Base-by-base conservation (phyloP, 2,888 invertebrate species). In the Ditula angustiorana region DNA sequence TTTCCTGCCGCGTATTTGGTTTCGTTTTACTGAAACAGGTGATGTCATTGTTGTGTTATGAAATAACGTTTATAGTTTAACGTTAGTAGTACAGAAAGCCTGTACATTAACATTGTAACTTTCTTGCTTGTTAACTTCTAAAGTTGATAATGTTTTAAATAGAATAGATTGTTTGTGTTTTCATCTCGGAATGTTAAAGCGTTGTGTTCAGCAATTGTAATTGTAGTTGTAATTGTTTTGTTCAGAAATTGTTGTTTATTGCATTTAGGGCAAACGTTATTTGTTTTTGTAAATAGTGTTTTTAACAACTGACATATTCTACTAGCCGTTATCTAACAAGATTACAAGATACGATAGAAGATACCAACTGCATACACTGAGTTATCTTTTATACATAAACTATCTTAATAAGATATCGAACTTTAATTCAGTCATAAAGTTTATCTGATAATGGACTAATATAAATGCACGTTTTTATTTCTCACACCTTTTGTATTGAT, bases 41-140 rank as follows among this genome's bases (percentile, higher is more conserved):
- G 69, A 72, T 66, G 67, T 69, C 72, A 71, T 61, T 50, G 41
- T 41, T 24, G 21, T 13, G 21, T 50, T 52, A 41, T 33, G 33
- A 50, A 56, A 62, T 41, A 23, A 16, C 16, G 24, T 37, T 41
- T 41, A 24, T 26, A n/a, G n/a, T 55, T 19, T 41, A 41, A n/a
- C 33, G 33, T 8, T 35, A n/a, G 16, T 11, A 5, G 53, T 53
- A 35, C 33, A 24, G 19, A 16, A 21, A 30, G 28, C 28, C 30
- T 30, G 30, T n/a, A 13, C 19, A 21, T 28, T 30, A 30, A 28
- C 26, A 44, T 21, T 21, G 24, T 35, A 5, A 21, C n/a, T 56
- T 37, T 44, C 28, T 21, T 30, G 30, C 13, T 46, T 8, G n/a
- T n/a, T n/a, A n/a, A n/a, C n/a, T n/a, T 21, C 28, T 8, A 44